These are phyloP conservation scores for Nomada fucata DNA, from an alignment of 2,888 invertebrate species.

Conservation along the genomic window DNA sequence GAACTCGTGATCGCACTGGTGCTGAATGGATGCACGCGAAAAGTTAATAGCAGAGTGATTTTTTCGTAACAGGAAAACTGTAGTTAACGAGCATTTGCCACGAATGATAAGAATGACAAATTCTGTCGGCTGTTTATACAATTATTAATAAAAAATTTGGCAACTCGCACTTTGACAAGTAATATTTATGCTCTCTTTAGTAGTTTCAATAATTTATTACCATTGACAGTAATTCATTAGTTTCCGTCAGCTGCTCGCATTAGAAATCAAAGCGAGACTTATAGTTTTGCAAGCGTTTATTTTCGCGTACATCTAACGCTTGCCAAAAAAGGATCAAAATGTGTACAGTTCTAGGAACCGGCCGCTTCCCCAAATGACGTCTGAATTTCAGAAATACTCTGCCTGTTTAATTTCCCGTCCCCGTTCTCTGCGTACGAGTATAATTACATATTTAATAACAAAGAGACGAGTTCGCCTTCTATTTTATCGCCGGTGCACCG, in stretches of 20 bases:
- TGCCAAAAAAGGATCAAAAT: too few relatives aligned
- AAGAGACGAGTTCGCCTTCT: background rate
- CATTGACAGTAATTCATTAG: too few relatives aligned
- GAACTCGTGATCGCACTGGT: constrained; percentile 12
- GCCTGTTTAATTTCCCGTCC: background rate
- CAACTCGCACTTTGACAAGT: too few relatives aligned
- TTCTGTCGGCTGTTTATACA: too few relatives aligned
- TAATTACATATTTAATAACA: constrained; percentile 16
- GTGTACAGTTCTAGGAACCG: background rate
- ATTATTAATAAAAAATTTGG: too few relatives aligned
- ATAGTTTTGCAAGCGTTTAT: too few relatives aligned
- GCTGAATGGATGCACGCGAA: background rate
- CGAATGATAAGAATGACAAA: too few relatives aligned
- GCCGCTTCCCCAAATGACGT: background rate
- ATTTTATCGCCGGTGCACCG: constrained; percentile 2
- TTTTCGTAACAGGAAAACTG: constrained; percentile 11
- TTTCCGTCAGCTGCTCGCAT: too few relatives aligned
- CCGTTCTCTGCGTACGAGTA: background rate
- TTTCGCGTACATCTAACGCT: too few relatives aligned
- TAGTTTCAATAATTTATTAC: too few relatives aligned
- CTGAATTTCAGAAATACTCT: background rate
- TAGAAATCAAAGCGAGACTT: too few relatives aligned
- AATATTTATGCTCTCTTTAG: too few relatives aligned
- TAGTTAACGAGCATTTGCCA: background rate
- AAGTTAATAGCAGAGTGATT: background rate